These are phyloP conservation scores for Zaprionus bogoriensis DNA, from an alignment of 2,888 invertebrate genomes.

Conservation along the genomic window DNA sequence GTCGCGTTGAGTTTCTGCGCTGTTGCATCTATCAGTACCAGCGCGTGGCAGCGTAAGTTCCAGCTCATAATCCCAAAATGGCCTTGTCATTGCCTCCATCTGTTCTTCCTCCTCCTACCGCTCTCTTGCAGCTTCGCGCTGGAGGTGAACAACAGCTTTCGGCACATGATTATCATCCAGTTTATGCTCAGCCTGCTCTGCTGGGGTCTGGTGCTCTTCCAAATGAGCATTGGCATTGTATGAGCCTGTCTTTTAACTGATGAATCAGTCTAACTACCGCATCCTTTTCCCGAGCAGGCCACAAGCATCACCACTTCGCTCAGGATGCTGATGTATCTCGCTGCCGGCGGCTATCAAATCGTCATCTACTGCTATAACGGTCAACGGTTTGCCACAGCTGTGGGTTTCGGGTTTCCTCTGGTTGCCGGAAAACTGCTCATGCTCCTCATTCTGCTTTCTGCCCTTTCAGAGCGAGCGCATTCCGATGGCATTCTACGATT, in stretches of 20 bases:
- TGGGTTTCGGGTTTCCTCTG: constrained; percentile 27
- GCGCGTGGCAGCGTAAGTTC: constrained; percentile 58
- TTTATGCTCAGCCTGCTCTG: constrained; percentile 72
- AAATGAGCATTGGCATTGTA: constrained; percentile 73
- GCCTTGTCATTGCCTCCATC: neutral
- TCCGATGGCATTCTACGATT: constrained; percentile 68
- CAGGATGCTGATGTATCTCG: constrained; percentile 76
- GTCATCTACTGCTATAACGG: constrained; percentile 78
- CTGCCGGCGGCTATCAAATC: constrained; percentile 70
- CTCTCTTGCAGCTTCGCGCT: constrained; percentile 54
- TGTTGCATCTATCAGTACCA: constrained; percentile 74
- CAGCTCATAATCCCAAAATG: neutral
- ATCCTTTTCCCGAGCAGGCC: constrained; percentile 37
- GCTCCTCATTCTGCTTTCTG: neutral
- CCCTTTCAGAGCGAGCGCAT: constrained; percentile 63
- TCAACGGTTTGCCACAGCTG: constrained; percentile 64
- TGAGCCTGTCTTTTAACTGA: neutral
- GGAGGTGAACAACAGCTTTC: constrained; percentile 62
- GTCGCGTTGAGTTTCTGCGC: constrained; percentile 68
- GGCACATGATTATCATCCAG: constrained; percentile 73
- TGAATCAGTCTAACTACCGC: neutral
- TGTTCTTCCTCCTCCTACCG: neutral
- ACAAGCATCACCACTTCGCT: constrained; percentile 48
- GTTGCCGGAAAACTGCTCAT: neutral
- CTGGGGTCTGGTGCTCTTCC: constrained; percentile 71